A percentile compares a stretch with the other conserved stretches of the same genome.
phyloP scores from a whole-genome alignment of 2,888 invertebrate species.

The Argynnis bischoffii region DNA sequence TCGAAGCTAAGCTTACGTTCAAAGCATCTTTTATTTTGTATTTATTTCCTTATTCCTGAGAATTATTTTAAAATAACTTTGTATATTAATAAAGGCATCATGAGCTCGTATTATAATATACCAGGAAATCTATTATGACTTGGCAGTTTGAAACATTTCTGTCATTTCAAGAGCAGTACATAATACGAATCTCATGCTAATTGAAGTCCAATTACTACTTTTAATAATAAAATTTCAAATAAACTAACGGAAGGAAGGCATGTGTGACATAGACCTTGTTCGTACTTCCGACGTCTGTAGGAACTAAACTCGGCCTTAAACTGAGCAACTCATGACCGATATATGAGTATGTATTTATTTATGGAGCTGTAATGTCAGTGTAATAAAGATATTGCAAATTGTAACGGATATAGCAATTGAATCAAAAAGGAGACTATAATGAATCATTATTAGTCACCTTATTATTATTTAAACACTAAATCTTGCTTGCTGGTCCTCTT shows the following conservation, averaged over 20 bases:
- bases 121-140: slow-evolving; percentile 14
- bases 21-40: no score
- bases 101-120: slow-evolving; percentile 12
- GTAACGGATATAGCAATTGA: slow-evolving; percentile 18
- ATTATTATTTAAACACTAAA: not conserved
- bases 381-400: slow-evolving; percentile 11
- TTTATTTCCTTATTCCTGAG: not conserved
- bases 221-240: slow-evolving; percentile 38
- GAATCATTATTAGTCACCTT: slow-evolving; percentile 10
- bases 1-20: no score
- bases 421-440: slow-evolving; percentile 6
- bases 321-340: slow-evolving; percentile 42
- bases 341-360: slow-evolving; percentile 8
- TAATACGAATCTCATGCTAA: slow-evolving; percentile 19
- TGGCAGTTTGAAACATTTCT: slow-evolving; percentile 8
- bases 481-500: not conserved
- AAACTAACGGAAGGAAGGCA: slow-evolving; percentile 70
- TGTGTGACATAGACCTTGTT: slow-evolving; percentile 57
- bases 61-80: not conserved
- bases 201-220: slow-evolving; percentile 21
- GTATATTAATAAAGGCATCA: not conserved
- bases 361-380: not conserved
- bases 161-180: slow-evolving; percentile 29
- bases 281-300: slow-evolving; percentile 62
- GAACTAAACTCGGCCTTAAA: slow-evolving; percentile 52